Evolutionary conservation across 2,113 vertebrate genomes (phyloP).

Genomic region (Etheostoma spectabile): DNA sequence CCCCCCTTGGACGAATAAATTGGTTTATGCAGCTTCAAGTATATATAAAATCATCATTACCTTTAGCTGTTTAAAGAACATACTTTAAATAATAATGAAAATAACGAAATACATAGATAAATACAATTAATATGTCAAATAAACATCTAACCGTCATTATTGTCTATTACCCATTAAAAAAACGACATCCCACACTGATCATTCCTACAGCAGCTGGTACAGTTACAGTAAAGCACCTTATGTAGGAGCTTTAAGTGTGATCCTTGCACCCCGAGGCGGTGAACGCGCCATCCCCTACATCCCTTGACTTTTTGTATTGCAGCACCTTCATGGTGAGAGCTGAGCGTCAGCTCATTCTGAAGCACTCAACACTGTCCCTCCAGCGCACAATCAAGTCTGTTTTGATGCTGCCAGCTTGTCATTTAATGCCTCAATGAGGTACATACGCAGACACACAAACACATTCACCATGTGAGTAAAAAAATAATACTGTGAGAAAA

Average conservation of each 20-base stretch:
- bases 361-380: conserved; percentile 37
- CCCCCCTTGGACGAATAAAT: no score
- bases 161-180: not conserved
- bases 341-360: conserved; percentile 57
- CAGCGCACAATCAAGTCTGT: conserved; percentile 49
- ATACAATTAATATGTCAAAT: not conserved
- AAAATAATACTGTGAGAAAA: conserved; percentile 47
- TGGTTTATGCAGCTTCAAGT: not conserved
- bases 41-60: not conserved
- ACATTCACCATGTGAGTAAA: conserved; percentile 37
- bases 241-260: conserved; percentile 8
- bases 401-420: conserved; percentile 68
- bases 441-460: conserved; percentile 44
- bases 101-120: not conserved
- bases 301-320: conserved; percentile 29
- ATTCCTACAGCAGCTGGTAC: conserved; percentile 20
- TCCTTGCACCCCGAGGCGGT: conserved; percentile 22
- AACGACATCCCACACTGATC: not conserved
- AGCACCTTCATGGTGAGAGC: conserved; percentile 28
- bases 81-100: not conserved
- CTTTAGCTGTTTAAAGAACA: no score
- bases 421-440: conserved; percentile 67
- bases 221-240: conserved; percentile 1
- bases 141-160: not conserved
- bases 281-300: conserved; percentile 27